These are phyloP conservation scores for Dendroctonus ponderosae DNA, from an alignment of 1,140 invertebrate genomes.

Conservation along the genomic window DNA sequence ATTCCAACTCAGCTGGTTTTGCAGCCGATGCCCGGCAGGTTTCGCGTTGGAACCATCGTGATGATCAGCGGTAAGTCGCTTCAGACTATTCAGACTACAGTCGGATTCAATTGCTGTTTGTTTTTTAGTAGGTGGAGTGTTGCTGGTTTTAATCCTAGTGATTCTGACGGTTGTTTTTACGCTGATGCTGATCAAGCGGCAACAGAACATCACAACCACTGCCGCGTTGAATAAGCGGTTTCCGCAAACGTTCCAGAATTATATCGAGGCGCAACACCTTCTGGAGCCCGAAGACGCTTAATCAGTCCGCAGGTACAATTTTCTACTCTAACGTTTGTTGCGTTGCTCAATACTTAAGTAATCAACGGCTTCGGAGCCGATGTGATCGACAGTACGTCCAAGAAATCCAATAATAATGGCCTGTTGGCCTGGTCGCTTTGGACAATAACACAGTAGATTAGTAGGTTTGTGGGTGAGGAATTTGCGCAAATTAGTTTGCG, in stretches of 20 bases:
- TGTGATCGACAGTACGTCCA: too few relatives aligned
- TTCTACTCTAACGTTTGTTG: not conserved
- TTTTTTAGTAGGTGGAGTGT: constrained; percentile 46
- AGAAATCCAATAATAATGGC: too few relatives aligned
- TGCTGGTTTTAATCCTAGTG: constrained; percentile 43
- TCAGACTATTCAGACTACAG: constrained; percentile 4
- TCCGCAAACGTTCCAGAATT: constrained; percentile 46
- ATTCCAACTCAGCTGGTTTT: constrained; percentile 37
- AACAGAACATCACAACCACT: constrained; percentile 46
- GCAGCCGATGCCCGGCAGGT: constrained; percentile 3
- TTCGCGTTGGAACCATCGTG: constrained; percentile 1
- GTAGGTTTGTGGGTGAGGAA: too few relatives aligned
- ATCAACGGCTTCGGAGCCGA: too few relatives aligned
- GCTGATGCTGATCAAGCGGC: constrained; percentile 45
- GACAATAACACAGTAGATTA: too few relatives aligned
- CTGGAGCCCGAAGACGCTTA: constrained; percentile 47
- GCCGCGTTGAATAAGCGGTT: constrained; percentile 48
- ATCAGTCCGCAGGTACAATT: not conserved
- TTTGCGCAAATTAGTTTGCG: too few relatives aligned
- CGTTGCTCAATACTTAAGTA: too few relatives aligned
- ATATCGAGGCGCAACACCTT: constrained; percentile 48
- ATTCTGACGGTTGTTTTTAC: constrained; percentile 42
- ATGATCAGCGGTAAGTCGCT: constrained; percentile 8
- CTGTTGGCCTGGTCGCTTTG: too few relatives aligned
- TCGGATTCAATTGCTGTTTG: not conserved